These are phyloP conservation scores for Diplogasteroides magnus DNA, from an alignment of 1,140 invertebrate species.

Conservation along the genomic window DNA sequence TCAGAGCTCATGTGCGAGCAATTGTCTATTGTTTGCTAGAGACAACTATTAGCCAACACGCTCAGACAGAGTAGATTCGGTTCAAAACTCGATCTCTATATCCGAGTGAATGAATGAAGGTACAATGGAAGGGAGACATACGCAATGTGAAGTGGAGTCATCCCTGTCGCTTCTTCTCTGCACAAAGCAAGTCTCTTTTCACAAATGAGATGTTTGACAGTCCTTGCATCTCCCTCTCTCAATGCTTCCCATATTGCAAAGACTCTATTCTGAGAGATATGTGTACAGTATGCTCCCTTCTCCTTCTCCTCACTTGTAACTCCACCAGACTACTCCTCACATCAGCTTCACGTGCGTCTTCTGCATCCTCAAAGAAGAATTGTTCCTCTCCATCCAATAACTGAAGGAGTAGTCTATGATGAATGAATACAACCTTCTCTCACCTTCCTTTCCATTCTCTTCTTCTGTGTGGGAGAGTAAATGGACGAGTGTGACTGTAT, in stretches of 20 bases:
- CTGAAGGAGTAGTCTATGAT: not conserved
- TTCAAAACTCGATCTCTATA: no score
- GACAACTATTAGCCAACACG: no score
- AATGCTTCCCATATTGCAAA: slow-evolving; percentile 76
- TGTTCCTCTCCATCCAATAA: not conserved
- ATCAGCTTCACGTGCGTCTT: not conserved
- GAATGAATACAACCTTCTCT: not conserved
- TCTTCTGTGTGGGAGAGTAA: no score
- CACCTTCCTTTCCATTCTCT: not conserved
- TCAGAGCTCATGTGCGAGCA: no score
- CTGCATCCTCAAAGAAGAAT: not conserved
- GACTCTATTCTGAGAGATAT: slow-evolving; percentile 71
- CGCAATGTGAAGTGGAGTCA: not conserved
- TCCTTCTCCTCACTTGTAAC: slow-evolving; percentile 40
- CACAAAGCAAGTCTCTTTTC: not conserved
- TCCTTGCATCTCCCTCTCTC: slow-evolving; percentile 68
- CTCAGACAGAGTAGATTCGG: no score
- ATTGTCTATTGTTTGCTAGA: no score
- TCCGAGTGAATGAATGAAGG: no score
- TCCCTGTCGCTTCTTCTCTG: not conserved
- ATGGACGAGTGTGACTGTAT: no score
- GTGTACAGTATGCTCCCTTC: slow-evolving; percentile 35
- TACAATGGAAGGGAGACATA: no score
- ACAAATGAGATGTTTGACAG: not conserved
- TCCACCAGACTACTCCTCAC: slow-evolving; percentile 19